Base-by-base conservation (phyloP, 2,113 vertebrate genomes). In the Nothobranchius kuhntae region DNA sequence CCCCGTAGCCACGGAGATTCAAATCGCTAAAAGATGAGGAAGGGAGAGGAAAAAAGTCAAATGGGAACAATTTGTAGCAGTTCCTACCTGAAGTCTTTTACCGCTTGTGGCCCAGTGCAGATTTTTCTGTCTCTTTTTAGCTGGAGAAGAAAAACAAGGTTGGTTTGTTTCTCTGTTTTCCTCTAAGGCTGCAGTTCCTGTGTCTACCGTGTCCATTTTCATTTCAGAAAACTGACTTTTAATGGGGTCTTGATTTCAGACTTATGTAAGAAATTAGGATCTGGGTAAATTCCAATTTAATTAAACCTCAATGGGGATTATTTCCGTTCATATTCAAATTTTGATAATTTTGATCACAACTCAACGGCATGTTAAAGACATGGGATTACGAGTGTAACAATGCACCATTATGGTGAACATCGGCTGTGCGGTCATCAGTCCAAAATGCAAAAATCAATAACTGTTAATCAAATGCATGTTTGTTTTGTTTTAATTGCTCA, bases 21-120 rank as follows among this genome's bases (percentile, higher is more conserved):
- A 71, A 73, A 80, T 75, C 24, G 65, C 48, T 38, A 57, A 70
- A 78, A 71, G 38, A 68, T 65, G 52, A 60, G 54, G 10, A 71
- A 65, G 40, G 26, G n/a, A 56, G 38, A 40, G 38, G 15, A 44
- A 53, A 78, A 77, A 61, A 61, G 71, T 78, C 50, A 67, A 75
- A 70, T 58, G 70, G 67, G 65, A 74, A 73, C 64, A 72, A 77
- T 75, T 75, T 73, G 30, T 54, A 50, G 57, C 59, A 21, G 30
- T 59, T 74, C 30, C 40, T 48, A 68, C 75, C 75, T 75, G 54
- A 66, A 71, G 66, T 64, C 9, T 74, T 83, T 73, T 69, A 66
- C 55, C 78, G 68, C 77, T 70, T 86, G 78, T 69, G 65, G 47
- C 78, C 71, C 47, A 17, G 35, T 0, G 15, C 13, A 59, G 26